Base-by-base conservation (phyloP, 2,113 vertebrate genomes). In the Corvus hawaiiensis region DNA sequence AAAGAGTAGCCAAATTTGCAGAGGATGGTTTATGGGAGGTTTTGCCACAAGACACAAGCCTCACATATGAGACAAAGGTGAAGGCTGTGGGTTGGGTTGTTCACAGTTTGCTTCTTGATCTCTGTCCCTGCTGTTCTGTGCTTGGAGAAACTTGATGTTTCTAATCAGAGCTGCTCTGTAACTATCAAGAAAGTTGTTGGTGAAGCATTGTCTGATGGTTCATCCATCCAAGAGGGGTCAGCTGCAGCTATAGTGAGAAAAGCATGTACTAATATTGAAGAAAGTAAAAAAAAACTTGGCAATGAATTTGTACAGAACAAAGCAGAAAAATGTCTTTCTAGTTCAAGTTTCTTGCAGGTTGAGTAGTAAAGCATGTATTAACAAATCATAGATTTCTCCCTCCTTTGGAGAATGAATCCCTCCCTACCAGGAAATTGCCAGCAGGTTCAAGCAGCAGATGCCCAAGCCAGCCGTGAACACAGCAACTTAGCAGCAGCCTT, bases 401-500 rank as follows among this genome's bases (percentile, higher is more conserved):
- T 89, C 61, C 89, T 80, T 90, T 87, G 35, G 68, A 86, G 68
- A 90, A 94, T 84, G 92, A 94, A 92, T 94, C 87, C 63, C 49
- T 84, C 51, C 64, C 64, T 77, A 64, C 83, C 69, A 92, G 73
- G 68, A 90, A 90, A 81, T 13, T 89, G 93, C 88, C 64, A 92
- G 69, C 48, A 92, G 88, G 66, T 95, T 94, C 64, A 64, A 89
- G 76, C 61, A 87, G 77, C 69, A 78, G 52, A 61, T 90, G 76
- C 76, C 90, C 91, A 73, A 49, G 64, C 56, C 33, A 39, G 16
- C 30, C 3, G 0, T 61, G 44, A 63, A 62, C 39, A 44, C 64
- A 88, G 39, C 66, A 93, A 72, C 83, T 88, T 71, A 75, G 32
- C 8, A 7, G 66, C 85, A 95, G 44, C 56, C 62, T 77, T 56